A percentile compares a stretch with the other conserved stretches of the same genome.
Evolutionary conservation across 2,113 vertebrate species (phyloP).

Genomic region (Ictidomys tridecemlineatus): DNA sequence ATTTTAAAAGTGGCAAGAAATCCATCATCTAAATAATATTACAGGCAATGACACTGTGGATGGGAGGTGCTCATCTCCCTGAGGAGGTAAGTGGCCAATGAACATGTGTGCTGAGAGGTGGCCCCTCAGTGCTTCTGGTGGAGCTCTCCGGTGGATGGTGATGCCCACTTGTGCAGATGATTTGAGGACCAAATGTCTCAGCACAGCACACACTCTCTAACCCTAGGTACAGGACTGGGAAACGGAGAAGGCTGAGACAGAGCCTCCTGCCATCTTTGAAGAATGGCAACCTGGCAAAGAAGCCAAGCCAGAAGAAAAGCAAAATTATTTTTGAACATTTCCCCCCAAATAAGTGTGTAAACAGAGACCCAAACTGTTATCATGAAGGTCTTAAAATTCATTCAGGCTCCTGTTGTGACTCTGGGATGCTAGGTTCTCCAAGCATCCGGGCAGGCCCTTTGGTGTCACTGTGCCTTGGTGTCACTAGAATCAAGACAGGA

Average conservation of each 20-base stretch:
- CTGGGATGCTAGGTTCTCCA: not conserved
- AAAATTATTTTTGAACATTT: not conserved
- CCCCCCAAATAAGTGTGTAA: not conserved
- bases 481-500: no score
- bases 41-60: not conserved
- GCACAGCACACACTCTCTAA: rapidly evolving
- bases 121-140: not conserved
- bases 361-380: not conserved
- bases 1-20: not conserved
- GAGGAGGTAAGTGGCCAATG: not conserved
- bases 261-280: not conserved
- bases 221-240: not conserved
- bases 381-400: not conserved
- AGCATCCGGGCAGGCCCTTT: not conserved
- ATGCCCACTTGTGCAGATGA: not conserved
- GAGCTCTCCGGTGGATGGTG: no score
- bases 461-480: no score
- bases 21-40: not conserved
- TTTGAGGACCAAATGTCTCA: not conserved
- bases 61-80: not conserved
- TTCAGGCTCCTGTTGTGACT: rapidly evolving
- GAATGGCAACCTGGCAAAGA: not conserved
- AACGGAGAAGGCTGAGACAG: no score
- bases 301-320: rapidly evolving
- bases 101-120: not conserved